phyloP scores from a whole-genome alignment of 2,888 invertebrate species.

The Chorisops tibialis region DNA sequence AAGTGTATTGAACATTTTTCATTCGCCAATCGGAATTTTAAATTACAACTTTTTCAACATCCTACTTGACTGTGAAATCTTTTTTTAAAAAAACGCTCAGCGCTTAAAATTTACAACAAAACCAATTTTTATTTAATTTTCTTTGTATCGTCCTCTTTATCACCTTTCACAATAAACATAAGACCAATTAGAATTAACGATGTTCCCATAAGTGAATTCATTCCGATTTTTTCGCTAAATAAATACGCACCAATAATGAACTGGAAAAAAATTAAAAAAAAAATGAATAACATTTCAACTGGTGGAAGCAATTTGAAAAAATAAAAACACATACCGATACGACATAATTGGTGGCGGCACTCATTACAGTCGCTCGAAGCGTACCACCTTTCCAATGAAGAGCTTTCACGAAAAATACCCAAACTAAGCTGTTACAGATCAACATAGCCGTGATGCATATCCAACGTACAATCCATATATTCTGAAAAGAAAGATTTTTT shows the following conservation, averaged over 20 bases:
- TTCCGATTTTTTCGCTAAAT: not conserved
- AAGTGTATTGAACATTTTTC: not conserved
- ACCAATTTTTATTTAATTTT: too few relatives aligned
- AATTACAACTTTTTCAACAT: not conserved
- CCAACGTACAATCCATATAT: slow-evolving; percentile 42
- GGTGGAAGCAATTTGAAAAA: not conserved
- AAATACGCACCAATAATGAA: slow-evolving; percentile 1
- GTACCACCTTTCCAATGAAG: slow-evolving; percentile 57
- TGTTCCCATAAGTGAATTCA: not conserved
- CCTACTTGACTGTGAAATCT: too few relatives aligned
- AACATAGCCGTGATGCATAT: slow-evolving; percentile 56
- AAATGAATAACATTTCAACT: too few relatives aligned
- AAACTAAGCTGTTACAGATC: slow-evolving; percentile 56
- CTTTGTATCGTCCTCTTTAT: slow-evolving; percentile 37
- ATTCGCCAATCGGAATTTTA: not conserved
- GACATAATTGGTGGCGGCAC: slow-evolving; percentile 60
- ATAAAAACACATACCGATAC: slow-evolving; percentile 53
- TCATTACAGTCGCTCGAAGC: slow-evolving; percentile 58
- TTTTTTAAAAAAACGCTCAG: too few relatives aligned
- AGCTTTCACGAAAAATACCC: slow-evolving; percentile 60
- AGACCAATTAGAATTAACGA: slow-evolving; percentile 6
- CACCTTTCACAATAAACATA: slow-evolving; percentile 43
- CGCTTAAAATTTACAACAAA: too few relatives aligned
- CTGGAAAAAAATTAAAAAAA: not conserved
- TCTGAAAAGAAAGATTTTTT: slow-evolving; percentile 45